phyloP scores from a whole-genome alignment of 2,888 invertebrate species.

The Bembecia ichneumoniformis region DNA sequence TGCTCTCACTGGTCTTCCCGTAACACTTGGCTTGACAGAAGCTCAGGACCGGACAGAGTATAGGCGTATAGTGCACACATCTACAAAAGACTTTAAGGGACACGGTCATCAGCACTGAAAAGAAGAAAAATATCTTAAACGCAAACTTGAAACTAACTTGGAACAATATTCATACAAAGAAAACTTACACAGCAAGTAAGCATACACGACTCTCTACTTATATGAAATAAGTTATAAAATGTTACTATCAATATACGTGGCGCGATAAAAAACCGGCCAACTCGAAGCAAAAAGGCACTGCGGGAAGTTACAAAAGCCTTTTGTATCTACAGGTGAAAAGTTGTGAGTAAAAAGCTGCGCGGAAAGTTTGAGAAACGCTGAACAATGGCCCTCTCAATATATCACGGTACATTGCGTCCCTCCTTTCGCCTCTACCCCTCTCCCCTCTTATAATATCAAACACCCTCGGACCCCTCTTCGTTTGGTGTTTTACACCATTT shows the following conservation, averaged over 20 bases:
- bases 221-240: no score
- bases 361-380: constrained; percentile 34
- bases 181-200: no score
- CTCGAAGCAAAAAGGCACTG: neutral
- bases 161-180: no score
- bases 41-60: no score
- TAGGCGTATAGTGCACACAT: no score
- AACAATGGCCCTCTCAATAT: constrained; percentile 46
- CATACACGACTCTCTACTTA: no score
- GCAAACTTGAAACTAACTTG: no score
- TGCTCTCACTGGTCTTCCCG: no score
- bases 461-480: constrained; percentile 10
- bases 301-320: neutral
- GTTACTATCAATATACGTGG: neutral
- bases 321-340: neutral
- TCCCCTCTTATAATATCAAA: constrained; percentile 5
- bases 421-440: constrained; percentile 4
- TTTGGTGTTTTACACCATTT: constrained; percentile 16
- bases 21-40: no score
- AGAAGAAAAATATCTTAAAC: no score
- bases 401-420: constrained; percentile 44
- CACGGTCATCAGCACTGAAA: no score
- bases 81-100: no score
- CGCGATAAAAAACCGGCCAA: neutral
- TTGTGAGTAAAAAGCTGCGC: neutral